Base-by-base conservation (phyloP, 2,888 invertebrate species). In the Catotricha subobsoleta region DNA sequence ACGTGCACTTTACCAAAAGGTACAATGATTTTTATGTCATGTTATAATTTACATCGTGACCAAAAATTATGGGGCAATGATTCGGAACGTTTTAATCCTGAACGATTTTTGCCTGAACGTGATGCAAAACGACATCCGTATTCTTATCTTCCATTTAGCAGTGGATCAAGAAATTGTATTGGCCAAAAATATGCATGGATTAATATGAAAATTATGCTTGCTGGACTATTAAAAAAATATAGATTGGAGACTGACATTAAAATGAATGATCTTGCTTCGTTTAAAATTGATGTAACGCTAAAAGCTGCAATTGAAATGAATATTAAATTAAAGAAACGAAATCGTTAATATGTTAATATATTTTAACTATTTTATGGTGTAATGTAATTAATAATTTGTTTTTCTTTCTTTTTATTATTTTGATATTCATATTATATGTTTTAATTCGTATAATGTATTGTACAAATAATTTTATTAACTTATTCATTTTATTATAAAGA, bases 141-240 rank as follows among this genome's bases (percentile, higher is more conserved):
- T n/a, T 19, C 28, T n/a, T 38, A 38, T 15, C 27, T 38, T 19
- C 38, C 38, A 38, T 38, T 38, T 28, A 23, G 23, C 4, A 16
- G 9, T n/a, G 38, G 28, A n/a, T 21, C 33, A n/a, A 31, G 33
- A 20, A 42, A 34, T 33, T 37, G 33, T 29, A 31, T 42, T 30
- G 42, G 28, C 3, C 20, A 30, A 36, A 42, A 34, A 33, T 40
- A 40, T 19, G 31, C 25, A 2, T 15, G 23, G 25, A 25, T 25
- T 7, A 13, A 21, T 15, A 16, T 20, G 3, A 36, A 25, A 36
- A 25, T 25, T 16, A 15, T 13, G 15, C 25, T 25, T 2, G 13
- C 23, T 8, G 15, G 23, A 15, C 16, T 25, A 9, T 15, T 36
- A n/a, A 13, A 23, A 36, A 5, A 12, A 25, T 25, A 36, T 19